A percentile compares a stretch with the other conserved stretches of the same genome.
Conservation (phyloP, 2,113 vertebrate genomes). For the Seriola dumerili region DNA sequence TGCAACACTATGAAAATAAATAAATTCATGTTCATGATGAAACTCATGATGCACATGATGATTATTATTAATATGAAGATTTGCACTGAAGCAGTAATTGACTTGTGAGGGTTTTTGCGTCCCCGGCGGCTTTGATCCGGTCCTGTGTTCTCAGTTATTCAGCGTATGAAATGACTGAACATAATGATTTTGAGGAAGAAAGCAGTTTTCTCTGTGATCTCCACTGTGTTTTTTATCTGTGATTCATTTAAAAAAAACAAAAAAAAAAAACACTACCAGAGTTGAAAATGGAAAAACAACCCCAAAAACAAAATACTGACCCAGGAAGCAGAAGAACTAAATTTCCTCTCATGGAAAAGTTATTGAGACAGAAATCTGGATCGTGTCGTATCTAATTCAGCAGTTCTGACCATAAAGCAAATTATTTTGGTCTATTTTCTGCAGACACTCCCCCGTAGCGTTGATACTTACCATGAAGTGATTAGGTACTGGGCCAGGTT, state of each 20-base stretch:
- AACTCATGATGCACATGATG: too few species aligned
- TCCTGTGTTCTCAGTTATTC: background rate
- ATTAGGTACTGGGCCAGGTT: constrained; percentile 97
- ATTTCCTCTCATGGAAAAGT: background rate
- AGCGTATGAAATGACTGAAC: background rate
- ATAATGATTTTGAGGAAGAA: background rate
- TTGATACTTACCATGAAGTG: constrained; percentile 90
- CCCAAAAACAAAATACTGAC: background rate
- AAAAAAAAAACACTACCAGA: too few species aligned
- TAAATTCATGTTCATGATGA: too few species aligned
- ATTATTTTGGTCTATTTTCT: too few species aligned
- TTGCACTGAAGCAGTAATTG: background rate
- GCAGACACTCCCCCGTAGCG: background rate
- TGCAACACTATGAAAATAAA: too few species aligned
- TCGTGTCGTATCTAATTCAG: too few species aligned
- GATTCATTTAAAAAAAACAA: too few species aligned
- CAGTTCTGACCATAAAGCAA: too few species aligned
- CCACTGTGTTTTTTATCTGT: background rate
- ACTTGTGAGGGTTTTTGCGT: too few species aligned
- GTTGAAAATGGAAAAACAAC: too few species aligned
- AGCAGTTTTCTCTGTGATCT: background rate
- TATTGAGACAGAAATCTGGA: too few species aligned
- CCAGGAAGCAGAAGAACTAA: background rate
- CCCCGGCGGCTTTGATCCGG: background rate
- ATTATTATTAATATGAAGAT: too few species aligned